Evolutionary conservation across 1,140 invertebrate species (phyloP).

Genomic region (Ruditapes philippinarum): DNA sequence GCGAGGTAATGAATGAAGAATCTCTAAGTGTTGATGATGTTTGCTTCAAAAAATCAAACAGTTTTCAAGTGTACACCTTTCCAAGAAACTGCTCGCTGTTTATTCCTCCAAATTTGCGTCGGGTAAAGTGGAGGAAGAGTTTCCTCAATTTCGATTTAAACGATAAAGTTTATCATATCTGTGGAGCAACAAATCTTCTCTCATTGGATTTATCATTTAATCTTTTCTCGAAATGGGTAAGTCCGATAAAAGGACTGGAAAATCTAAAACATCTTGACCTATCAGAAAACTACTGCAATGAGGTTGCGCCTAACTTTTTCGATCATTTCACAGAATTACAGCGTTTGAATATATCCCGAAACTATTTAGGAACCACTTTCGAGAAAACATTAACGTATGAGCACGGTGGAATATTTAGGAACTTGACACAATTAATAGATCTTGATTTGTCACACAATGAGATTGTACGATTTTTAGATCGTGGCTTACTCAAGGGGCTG

Average conservation of each 20-base stretch:
- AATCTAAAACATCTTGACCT: conserved; percentile 14
- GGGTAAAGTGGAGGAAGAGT: conserved; percentile 20
- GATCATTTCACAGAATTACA: not conserved
- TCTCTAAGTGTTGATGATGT: not conserved
- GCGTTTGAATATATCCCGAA: conserved; percentile 35
- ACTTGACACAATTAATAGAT: not conserved
- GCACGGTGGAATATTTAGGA: not conserved
- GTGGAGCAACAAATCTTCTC: not conserved
- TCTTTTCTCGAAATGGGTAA: conserved; percentile 4
- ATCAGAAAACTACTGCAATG: conserved; percentile 44
- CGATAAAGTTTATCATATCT: not conserved
- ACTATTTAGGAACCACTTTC: not conserved
- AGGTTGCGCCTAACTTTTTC: not conserved
- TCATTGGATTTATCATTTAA: conserved; percentile 39
- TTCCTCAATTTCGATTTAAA: not conserved
- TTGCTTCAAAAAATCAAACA: too few species aligned
- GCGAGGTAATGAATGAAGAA: not conserved
- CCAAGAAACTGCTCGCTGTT: not conserved
- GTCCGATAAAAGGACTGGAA: not conserved
- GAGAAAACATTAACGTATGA: not conserved
- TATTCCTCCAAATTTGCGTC: not conserved
- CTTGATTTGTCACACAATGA: not conserved
- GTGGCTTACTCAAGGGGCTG: too few species aligned
- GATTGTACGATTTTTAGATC: too few species aligned
- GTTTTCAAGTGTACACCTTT: too few species aligned